Conservation (phyloP, 2,888 invertebrate species). For the Herminia tarsipennalis region DNA sequence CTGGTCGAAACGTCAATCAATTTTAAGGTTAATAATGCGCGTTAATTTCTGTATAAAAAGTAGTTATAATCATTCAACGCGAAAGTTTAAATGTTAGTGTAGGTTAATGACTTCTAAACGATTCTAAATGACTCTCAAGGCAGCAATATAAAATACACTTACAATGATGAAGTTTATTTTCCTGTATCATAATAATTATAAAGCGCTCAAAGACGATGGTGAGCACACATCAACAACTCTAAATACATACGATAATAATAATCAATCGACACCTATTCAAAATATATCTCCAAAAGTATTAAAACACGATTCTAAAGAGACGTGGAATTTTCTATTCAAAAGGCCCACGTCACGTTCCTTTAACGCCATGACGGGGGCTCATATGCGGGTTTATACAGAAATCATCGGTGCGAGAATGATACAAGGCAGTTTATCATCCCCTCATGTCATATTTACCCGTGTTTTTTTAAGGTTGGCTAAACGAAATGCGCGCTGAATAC, state of each 20-base stretch:
- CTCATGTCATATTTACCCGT: conserved; percentile 59
- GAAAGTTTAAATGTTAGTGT: too few relatives aligned
- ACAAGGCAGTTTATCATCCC: conserved; percentile 63
- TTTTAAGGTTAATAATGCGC: too few relatives aligned
- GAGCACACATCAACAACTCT: too few relatives aligned
- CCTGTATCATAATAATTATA: neutral
- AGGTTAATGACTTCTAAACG: too few relatives aligned
- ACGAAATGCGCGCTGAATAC: conserved; percentile 38
- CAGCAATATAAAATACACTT: too few relatives aligned
- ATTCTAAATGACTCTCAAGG: too few relatives aligned
- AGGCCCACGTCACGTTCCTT: conserved; percentile 29
- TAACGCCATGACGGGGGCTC: conserved; percentile 40
- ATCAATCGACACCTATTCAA: neutral
- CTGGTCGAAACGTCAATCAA: too few relatives aligned
- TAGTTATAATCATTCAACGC: too few relatives aligned
- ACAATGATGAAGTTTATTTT: too few relatives aligned
- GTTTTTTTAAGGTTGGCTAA: conserved; percentile 43
- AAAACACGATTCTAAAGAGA: conserved; percentile 23
- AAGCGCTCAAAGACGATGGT: neutral
- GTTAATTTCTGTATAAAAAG: too few relatives aligned
- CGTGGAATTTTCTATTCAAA: conserved; percentile 38
- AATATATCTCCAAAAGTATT: conserved; percentile 4
- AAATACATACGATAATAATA: neutral
- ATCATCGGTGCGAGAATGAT: conserved; percentile 60
- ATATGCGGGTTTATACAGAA: conserved; percentile 39